Evolutionary conservation across 2,113 vertebrate genomes (phyloP).

Genomic region (Thamnaconus septentrionalis): DNA sequence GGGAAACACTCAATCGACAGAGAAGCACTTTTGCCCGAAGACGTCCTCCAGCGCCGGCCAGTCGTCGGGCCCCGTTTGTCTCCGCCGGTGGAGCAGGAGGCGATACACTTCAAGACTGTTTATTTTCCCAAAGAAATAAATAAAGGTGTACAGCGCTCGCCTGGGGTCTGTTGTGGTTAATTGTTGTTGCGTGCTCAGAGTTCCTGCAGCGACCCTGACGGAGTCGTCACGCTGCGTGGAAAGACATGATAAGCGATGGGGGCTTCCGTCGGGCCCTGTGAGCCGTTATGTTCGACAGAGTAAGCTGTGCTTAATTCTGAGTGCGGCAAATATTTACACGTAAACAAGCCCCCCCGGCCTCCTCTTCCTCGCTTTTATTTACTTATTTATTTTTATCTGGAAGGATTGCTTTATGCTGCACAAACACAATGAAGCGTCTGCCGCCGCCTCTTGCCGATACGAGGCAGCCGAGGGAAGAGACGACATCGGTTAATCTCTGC

Average conservation of each 20-base stretch:
- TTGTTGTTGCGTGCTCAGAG: constrained; percentile 8
- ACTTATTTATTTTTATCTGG: constrained; percentile 38
- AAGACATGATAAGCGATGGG: constrained; percentile 17
- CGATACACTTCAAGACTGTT: too few species aligned
- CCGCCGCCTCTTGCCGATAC: background rate
- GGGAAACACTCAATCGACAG: too few species aligned
- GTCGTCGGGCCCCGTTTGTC: too few species aligned
- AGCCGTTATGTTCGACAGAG: constrained; percentile 14
- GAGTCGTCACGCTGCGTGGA: constrained; percentile 20
- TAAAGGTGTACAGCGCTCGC: constrained; percentile 21
- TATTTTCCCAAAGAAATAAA: constrained; percentile 16
- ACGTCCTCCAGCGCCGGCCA: too few species aligned
- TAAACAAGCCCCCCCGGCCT: constrained; percentile 35
- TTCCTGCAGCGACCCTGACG: constrained; percentile 17
- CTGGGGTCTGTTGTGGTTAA: constrained; percentile 26
- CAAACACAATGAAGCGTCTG: constrained; percentile 42
- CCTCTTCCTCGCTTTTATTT: constrained; percentile 28
- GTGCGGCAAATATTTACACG: constrained; percentile 38
- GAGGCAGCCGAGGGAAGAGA: too few species aligned
- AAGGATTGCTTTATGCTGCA: constrained; percentile 32
- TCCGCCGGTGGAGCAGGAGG: too few species aligned
- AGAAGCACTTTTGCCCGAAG: too few species aligned
- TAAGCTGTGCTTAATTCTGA: constrained; percentile 27
- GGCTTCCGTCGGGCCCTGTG: background rate
- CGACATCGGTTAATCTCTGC: too few species aligned